These are phyloP conservation scores for Dallia pectoralis DNA, from an alignment of 2,797 vertebrate species.

Conservation along the genomic window DNA sequence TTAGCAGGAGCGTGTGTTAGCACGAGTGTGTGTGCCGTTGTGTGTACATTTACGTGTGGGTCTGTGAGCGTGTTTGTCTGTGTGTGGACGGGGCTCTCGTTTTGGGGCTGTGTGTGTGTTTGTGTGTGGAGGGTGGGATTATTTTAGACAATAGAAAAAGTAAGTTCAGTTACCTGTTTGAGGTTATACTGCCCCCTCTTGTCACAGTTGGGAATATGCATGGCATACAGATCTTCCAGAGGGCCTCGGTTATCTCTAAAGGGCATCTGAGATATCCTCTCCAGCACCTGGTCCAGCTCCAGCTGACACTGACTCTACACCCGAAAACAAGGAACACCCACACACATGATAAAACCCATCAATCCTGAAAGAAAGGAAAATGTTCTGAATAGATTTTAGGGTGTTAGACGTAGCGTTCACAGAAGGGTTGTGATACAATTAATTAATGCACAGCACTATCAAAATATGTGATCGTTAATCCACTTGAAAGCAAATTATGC, in stretches of 20 bases:
- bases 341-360: slow-evolving; percentile 2
- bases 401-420: background rate
- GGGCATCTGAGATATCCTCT: slow-evolving; percentile 93
- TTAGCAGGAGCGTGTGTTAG: too few species aligned
- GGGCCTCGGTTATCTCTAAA: slow-evolving; percentile 92
- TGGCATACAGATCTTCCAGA: slow-evolving; percentile 91
- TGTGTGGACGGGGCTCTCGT: background rate
- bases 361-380: background rate
- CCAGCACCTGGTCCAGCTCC: slow-evolving; percentile 94
- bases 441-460: background rate
- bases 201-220: slow-evolving; percentile 98
- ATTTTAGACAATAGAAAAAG: background rate
- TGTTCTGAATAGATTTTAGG: background rate
- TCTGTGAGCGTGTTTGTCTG: background rate
- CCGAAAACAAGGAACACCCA: slow-evolving; percentile 13
- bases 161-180: slow-evolving; percentile 82
- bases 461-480: background rate
- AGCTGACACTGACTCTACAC: slow-evolving; percentile 92
- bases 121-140: background rate
- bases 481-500: background rate
- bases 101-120: background rate
- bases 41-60: too few species aligned
- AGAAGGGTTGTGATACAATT: background rate
- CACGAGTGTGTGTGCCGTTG: too few species aligned
- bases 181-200: slow-evolving; percentile 94